Base-by-base conservation (phyloP, 2,113 vertebrate genomes). In the Trichomycterus rosablanca region DNA sequence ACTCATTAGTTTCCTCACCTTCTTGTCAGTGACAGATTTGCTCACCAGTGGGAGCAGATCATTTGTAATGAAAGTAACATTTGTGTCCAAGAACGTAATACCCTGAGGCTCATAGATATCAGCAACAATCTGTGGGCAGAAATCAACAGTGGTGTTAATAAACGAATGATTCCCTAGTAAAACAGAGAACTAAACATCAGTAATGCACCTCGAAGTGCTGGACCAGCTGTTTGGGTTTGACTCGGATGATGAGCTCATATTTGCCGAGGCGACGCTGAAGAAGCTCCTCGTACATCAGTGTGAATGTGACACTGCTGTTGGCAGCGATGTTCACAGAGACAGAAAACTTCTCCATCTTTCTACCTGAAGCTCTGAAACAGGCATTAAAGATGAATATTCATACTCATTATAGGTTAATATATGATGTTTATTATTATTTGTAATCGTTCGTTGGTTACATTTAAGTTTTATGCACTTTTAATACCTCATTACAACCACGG, bases 321-420 rank as follows among this genome's bases (percentile, higher is more conserved):
- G 91, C 83, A 18, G 86, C 86, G 5, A 94, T 39, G 49, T 89
- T 93, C 65, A 97, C 83, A 2, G 91, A 92, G 64, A 98, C 91
- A 2, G 86, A 87, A 73, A 98, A 97, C 73, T 83, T 93, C 76
- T 97, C 95, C 80, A 95, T 96, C 53, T 89, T 92, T 67, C 94
- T 92, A 19, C 93, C 94, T 0, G 91, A 94, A 28, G 84, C 86
- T 76, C 93, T 97, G 56, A 6, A 69, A 67, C 1, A n/a, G 23
- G n/a, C n/a, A n/a, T n/a, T 26, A 10, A 54, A 55, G 24, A 12
- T 55, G 34, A 7, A 20, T 23, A n/a, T n/a, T n/a, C n/a, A n/a
- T n/a, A n/a, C n/a, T n/a, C n/a, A n/a, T n/a, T n/a, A n/a, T n/a
- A n/a, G n/a, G n/a, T n/a, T n/a, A n/a, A n/a, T n/a, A n/a, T n/a